Conservation (phyloP, 2,888 invertebrate genomes). For the Ormia ochracea region DNA sequence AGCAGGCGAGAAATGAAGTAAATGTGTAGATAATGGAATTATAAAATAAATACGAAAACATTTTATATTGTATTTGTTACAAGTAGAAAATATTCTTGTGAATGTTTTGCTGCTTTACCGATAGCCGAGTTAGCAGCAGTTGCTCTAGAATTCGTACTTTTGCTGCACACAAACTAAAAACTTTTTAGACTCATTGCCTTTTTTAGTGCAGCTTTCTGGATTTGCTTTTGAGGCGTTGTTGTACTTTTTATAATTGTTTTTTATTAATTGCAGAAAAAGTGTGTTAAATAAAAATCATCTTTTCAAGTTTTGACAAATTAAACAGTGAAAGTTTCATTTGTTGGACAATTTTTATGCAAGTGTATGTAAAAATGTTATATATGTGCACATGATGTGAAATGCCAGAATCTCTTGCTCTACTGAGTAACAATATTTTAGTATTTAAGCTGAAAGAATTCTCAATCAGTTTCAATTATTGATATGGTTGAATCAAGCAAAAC, state of each 20-base stretch:
- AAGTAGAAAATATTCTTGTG: slow-evolving; percentile 7
- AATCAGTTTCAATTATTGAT: no score
- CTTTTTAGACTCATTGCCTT: slow-evolving; percentile 16
- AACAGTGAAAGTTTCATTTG: slow-evolving; percentile 23
- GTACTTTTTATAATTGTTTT: background rate
- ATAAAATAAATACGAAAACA: background rate
- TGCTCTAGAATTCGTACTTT: slow-evolving; percentile 48
- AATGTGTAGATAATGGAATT: background rate
- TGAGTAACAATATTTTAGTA: no score
- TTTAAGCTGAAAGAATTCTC: no score
- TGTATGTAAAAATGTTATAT: background rate
- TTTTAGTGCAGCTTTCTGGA: background rate
- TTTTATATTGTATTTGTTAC: background rate
- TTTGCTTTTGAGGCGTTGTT: background rate
- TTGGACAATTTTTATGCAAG: background rate
- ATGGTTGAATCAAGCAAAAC: no score
- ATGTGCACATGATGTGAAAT: no score
- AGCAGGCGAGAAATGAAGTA: background rate
- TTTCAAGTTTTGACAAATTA: slow-evolving; percentile 5
- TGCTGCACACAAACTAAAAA: background rate
- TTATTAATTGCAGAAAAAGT: slow-evolving; percentile 9
- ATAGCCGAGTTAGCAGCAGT: slow-evolving; percentile 11
- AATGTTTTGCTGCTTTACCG: background rate
- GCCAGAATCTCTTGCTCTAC: no score
- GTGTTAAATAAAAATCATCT: background rate